Evolutionary conservation across 2,113 vertebrate genomes (phyloP), one percentile per base, ranked within the genome.

Genomic region (Serilophus lunatus): DNA sequence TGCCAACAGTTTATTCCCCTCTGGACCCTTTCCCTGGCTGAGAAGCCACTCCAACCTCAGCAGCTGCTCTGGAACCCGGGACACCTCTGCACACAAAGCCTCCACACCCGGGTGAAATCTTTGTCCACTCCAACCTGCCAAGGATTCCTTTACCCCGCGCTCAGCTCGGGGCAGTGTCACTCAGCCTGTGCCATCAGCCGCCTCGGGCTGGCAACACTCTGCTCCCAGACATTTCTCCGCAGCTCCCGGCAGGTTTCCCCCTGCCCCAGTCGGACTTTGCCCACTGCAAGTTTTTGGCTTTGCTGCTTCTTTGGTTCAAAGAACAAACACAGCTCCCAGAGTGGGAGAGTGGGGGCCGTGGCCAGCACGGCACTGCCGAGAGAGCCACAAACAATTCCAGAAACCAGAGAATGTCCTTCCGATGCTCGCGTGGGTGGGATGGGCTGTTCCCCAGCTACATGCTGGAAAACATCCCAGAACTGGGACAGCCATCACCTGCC

Each of bases 321-420:
- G 91, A 77, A 36, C 68, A 35, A 81, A 12, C 3, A 0, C 7
- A 8, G 40, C 42, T 50, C 8, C 22, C n/a, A n/a, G n/a, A n/a
- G n/a, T n/a, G n/a, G n/a, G n/a, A n/a, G n/a, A n/a, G n/a, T n/a
- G n/a, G 19, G 35, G 60, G 44, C 81, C 6, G 1, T 1, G 1
- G 3, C 57, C 24, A 1, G 38, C 45, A 5, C 9, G 3, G 66
- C 45, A 2, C 31, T 2, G 23, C 45, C 11, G 20, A 13, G 38
- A 60, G 78, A 0, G 51, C 35, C 16, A 1, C 23, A 2, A 53
- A 11, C 16, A 2, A 8, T 11, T 19, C 44, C 2, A 3, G 0
- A 29, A 6, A 14, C 18, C n/a, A 18, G 35, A 24, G 28, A 11
- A 22, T 0, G 31, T 2, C 86, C 19, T 18, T 3, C 4, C 29